phyloP scores from a whole-genome alignment of 2,888 invertebrate species.

The Neoascia interrupta region DNA sequence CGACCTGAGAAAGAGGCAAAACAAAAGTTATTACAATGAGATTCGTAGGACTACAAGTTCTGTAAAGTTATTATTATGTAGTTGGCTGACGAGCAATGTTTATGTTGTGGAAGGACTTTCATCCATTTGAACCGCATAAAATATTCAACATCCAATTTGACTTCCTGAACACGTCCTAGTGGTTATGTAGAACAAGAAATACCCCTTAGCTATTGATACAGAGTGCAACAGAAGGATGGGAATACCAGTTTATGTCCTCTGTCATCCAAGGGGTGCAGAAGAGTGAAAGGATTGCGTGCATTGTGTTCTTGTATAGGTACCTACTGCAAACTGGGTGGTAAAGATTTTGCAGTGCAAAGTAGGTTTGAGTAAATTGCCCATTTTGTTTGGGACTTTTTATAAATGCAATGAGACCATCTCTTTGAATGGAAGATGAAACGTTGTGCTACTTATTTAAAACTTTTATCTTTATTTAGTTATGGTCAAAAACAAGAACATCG shows the following conservation, averaged over 20 bases:
- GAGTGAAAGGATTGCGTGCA: conserved; percentile 24
- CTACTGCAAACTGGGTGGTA: too few species aligned
- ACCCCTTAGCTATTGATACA: conserved; percentile 47
- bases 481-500: too few species aligned
- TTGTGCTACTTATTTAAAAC: too few species aligned
- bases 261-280: too few species aligned
- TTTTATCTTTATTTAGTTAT: too few species aligned
- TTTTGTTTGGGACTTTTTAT: conserved; percentile 6
- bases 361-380: conserved; percentile 39
- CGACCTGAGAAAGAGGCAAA: conserved; percentile 75
- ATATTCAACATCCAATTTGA: conserved; percentile 62
- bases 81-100: conserved; percentile 20
- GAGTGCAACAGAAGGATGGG: conserved; percentile 16
- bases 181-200: conserved; percentile 51
- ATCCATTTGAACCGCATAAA: conserved; percentile 54
- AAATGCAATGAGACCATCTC: too few species aligned
- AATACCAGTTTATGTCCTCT: background rate
- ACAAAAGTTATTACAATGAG: conserved; percentile 23
- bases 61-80: conserved; percentile 19
- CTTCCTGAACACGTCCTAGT: conserved; percentile 34
- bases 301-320: too few species aligned
- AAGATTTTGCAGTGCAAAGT: background rate
- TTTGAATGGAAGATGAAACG: too few species aligned
- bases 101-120: conserved; percentile 15
- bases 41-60: background rate